Evolutionary conservation across 2,888 invertebrate species (phyloP), one percentile per base, ranked within the genome.

Genomic region (Anoplius nigerrimus): DNA sequence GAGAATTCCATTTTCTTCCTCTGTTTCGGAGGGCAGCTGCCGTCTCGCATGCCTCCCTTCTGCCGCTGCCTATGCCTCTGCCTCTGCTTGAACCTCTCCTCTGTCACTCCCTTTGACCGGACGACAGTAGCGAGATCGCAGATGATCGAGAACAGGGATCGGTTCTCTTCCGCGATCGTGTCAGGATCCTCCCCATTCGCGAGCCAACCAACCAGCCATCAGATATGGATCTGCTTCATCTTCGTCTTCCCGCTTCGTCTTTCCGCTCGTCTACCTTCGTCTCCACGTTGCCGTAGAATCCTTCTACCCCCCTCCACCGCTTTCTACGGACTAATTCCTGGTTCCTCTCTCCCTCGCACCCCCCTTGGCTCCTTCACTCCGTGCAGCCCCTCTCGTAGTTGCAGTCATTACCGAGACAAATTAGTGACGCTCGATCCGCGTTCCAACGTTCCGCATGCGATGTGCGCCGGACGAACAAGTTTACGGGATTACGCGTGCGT

Each of bases 341-440:
- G 43, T 15, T 46, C 55, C 62, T 53, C 59, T 24, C 52, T 22
- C 55, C 52, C 24, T 54, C 45, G 45, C 20, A 20, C 20, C 55
- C 60, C 62, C 64, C 66, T 75, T 8, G 42, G 42, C 13, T 13
- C 42, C 42, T 13, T 42, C 42, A 13, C 42, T 13, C 42, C 13
- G 6, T 13, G 42, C 42, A 42, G 42, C 62, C 58, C n/a, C 20
- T 53, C 51, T 55, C 56, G 66, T 68, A 51, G 73, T 71, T 60
- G 68, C 59, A 69, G 60, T 78, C 74, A 74, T 78, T 78, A 78
- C 62, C 62, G 62, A 57, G 62, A 66, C 58, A 61, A 79, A 79
- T 81, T 81, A 81, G 79, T 66, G 72, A 74, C 68, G 77, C 69
- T 73, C 69, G 71, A 75, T 81, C 70, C 76, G 62, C 66, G 70